phyloP scores from a whole-genome alignment of 2,888 invertebrate species.

The Macropis europaea region DNA sequence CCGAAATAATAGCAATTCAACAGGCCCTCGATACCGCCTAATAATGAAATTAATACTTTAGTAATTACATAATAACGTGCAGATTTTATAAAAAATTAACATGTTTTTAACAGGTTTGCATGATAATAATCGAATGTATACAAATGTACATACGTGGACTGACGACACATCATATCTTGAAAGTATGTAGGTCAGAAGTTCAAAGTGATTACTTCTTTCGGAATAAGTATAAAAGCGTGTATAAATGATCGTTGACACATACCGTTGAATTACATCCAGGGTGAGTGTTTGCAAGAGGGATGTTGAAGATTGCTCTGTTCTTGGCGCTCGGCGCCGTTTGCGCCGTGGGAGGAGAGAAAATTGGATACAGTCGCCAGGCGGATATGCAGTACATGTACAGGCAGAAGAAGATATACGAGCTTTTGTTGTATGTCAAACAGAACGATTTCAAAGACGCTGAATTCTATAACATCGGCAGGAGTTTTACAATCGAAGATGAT shows the following conservation, averaged over 20 bases:
- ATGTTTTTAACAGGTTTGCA: background rate
- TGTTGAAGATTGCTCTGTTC: conserved; percentile 25
- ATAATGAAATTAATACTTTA: too few species aligned
- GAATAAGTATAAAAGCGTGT: conserved; percentile 36
- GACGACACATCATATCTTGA: conserved; percentile 4
- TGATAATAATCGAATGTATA: background rate
- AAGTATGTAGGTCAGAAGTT: conserved; percentile 25
- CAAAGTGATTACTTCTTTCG: conserved; percentile 20
- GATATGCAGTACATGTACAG: conserved; percentile 76
- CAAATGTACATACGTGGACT: background rate
- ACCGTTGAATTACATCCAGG: background rate
- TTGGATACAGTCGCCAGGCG: conserved; percentile 65
- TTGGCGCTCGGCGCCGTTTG: conserved; percentile 14
- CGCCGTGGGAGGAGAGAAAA: background rate
- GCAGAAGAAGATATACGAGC: conserved; percentile 76
- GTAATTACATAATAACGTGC: too few species aligned
- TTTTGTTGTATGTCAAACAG: conserved; percentile 73
- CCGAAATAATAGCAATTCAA: too few species aligned
- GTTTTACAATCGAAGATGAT: conserved; percentile 71
- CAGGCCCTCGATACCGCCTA: too few species aligned
- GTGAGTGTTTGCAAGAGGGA: background rate
- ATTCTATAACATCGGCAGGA: conserved; percentile 71
- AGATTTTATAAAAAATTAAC: background rate
- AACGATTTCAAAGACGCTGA: conserved; percentile 69
- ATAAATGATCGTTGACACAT: background rate